Conservation (phyloP, 1,140 invertebrate genomes). For the Dendrolimus kikuchii region DNA sequence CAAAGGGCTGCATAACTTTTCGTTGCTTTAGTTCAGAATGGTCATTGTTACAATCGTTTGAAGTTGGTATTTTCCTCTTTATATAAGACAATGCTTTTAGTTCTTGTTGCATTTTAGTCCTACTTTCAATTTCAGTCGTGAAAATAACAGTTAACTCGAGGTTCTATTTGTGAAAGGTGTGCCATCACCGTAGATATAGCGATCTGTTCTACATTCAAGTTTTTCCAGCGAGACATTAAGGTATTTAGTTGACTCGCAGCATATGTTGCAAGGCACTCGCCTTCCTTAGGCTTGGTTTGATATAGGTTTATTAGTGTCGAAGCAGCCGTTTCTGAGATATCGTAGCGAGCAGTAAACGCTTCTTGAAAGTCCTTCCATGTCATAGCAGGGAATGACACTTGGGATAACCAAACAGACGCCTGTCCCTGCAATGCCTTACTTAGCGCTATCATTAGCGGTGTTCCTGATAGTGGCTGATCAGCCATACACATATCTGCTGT, state of each 20-base stretch:
- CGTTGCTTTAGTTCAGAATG: too few species aligned
- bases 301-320: constrained; percentile 10
- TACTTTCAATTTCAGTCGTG: constrained; percentile 9
- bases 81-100: constrained; percentile 7
- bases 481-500: constrained; percentile 18
- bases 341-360: constrained; percentile 9
- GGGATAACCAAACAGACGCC: constrained; percentile 18
- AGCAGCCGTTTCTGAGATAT: constrained; percentile 20
- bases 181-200: constrained; percentile 11
- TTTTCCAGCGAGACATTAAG: constrained; percentile 10
- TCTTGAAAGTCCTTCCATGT: constrained; percentile 17
- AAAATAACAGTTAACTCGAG: constrained; percentile 11
- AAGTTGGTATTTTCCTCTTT: constrained; percentile 1
- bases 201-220: constrained; percentile 13
- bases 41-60: too few species aligned
- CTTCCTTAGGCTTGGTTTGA: constrained; percentile 9
- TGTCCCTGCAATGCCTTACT: constrained; percentile 17
- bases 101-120: constrained; percentile 13
- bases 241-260: constrained; percentile 6
- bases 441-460: constrained; percentile 12
- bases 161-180: constrained; percentile 15
- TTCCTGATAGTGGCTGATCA: constrained; percentile 7
- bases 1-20: background rate
- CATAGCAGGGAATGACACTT: constrained; percentile 14
- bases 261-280: constrained; percentile 11